A percentile compares a stretch with the other conserved stretches of the same genome.
These are phyloP conservation scores for Eira barbara DNA, from an alignment of 2,113 vertebrate species.

Conservation along the genomic window DNA sequence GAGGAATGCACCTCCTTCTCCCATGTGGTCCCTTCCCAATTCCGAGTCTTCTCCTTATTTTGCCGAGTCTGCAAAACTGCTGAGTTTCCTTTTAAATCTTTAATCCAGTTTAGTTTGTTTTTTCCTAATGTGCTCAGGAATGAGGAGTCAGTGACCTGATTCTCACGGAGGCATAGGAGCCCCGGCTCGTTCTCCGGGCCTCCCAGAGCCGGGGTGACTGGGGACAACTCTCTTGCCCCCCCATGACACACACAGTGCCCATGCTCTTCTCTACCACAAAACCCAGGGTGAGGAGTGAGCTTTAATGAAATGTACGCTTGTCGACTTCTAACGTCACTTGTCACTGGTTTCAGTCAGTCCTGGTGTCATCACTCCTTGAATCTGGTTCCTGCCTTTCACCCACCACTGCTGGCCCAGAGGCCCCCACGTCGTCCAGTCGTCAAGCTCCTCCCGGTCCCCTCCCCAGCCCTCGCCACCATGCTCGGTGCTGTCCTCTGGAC, in stretches of 20 bases:
- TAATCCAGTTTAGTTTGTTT: not conserved
- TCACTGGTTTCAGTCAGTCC: rapidly evolving
- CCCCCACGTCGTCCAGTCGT: rapidly evolving
- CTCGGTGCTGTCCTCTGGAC: rapidly evolving
- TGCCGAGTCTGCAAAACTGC: not conserved
- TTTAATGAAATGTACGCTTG: rapidly evolving
- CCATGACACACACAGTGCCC: rapidly evolving
- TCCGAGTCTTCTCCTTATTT: not conserved
- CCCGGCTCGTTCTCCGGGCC: not conserved
- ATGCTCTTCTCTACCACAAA: too few relatives aligned
- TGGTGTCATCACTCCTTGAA: rapidly evolving
- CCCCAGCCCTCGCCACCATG: rapidly evolving
- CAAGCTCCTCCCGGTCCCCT: rapidly evolving
- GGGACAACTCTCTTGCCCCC: not conserved
- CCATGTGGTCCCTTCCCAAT: rapidly evolving
- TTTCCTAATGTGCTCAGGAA: not conserved
- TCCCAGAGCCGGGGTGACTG: rapidly evolving
- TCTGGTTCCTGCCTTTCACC: not conserved
- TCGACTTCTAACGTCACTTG: rapidly evolving
- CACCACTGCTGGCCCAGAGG: rapidly evolving
- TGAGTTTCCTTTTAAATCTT: not conserved
- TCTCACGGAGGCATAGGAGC: rapidly evolving
- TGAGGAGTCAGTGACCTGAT: not conserved
- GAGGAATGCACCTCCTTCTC: not conserved
- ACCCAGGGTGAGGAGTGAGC: rapidly evolving